Evolutionary conservation across 2,797 vertebrate genomes (phyloP).

Genomic region (Gallinago nigripennis): DNA sequence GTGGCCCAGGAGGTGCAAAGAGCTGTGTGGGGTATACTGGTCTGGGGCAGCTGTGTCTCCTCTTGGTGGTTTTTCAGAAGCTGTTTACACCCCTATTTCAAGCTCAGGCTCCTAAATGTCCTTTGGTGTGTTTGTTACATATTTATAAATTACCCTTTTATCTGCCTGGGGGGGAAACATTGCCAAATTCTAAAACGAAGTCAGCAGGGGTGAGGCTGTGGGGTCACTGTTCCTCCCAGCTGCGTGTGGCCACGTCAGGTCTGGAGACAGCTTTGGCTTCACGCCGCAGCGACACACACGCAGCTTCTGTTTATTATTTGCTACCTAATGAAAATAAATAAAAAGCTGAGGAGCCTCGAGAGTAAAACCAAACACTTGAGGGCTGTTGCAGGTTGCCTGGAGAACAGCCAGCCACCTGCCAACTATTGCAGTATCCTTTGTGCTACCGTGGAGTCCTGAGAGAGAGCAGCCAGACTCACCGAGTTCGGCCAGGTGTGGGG

Average conservation of each 20-base stretch:
- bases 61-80: background rate
- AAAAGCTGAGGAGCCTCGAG: background rate
- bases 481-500: background rate
- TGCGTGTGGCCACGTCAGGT: background rate
- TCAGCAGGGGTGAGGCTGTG: background rate
- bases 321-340: background rate
- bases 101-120: background rate
- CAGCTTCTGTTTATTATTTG: background rate
- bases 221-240: background rate
- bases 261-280: background rate
- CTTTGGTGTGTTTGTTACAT: background rate
- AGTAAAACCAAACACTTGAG: background rate
- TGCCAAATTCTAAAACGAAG: background rate
- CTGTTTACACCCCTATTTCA: background rate
- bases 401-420: background rate
- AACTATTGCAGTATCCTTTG: background rate
- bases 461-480: background rate
- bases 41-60: background rate
- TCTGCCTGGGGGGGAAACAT: background rate
- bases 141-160: background rate
- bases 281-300: background rate
- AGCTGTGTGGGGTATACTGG: background rate
- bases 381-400: background rate
- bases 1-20: background rate
- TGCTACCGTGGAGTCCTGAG: background rate